Evolutionary conservation across 1,140 invertebrate species (phyloP).

Genomic region (Heliconius himera): DNA sequence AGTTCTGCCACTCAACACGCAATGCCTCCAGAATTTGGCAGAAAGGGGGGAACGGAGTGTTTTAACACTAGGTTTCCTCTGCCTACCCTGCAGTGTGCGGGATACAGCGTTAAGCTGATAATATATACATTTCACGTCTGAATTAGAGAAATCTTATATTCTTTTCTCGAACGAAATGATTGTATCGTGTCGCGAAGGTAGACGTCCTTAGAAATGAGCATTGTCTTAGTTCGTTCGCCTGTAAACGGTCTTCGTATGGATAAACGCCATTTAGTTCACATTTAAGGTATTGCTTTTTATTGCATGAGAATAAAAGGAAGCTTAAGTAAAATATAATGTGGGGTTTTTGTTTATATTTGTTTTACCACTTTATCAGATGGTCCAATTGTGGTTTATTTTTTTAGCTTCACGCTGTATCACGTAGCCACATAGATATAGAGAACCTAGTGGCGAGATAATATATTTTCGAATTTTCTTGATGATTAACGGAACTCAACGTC

Average conservation of each 20-base stretch:
- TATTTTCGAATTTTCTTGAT: too few relatives aligned
- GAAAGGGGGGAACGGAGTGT: too few relatives aligned
- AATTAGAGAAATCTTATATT: slow-evolving; percentile 4
- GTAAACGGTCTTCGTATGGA: neutral
- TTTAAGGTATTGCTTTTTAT: neutral
- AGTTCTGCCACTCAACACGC: too few relatives aligned
- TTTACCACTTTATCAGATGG: neutral
- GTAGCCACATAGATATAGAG: too few relatives aligned
- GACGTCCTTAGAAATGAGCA: neutral
- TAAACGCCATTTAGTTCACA: slow-evolving; percentile 8
- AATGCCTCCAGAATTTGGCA: too few relatives aligned
- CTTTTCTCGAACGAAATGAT: neutral
- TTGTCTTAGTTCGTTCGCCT: slow-evolving; percentile 1
- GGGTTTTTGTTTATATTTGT: neutral
- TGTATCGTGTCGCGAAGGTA: neutral
- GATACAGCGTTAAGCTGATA: too few relatives aligned
- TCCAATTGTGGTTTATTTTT: neutral
- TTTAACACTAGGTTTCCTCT: too few relatives aligned
- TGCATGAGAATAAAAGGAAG: slow-evolving; percentile 2
- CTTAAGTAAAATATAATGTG: neutral
- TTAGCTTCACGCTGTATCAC: too few relatives aligned
- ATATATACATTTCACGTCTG: neutral
- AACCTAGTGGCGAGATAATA: too few relatives aligned
- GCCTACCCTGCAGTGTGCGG: too few relatives aligned
- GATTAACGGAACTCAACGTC: too few relatives aligned